phyloP scores from a whole-genome alignment of 2,797 vertebrate species.

The Hydrocynus forskahlii region DNA sequence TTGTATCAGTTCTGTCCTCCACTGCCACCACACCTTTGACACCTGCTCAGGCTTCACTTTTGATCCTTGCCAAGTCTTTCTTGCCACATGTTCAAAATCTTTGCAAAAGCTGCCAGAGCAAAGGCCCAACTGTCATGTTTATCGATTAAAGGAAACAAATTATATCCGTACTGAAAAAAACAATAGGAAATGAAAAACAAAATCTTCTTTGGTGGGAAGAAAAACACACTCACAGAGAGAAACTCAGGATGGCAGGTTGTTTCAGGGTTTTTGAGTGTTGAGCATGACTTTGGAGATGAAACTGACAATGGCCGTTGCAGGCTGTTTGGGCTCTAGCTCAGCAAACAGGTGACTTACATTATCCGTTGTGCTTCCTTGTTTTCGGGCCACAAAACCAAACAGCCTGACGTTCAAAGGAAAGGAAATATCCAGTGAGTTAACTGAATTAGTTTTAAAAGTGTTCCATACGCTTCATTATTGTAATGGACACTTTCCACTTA shows the following conservation, averaged over 20 bases:
- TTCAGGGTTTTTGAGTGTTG: slow-evolving; percentile 79
- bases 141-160: slow-evolving; percentile 26
- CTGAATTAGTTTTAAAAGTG: neutral
- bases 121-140: slow-evolving; percentile 38
- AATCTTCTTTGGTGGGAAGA: slow-evolving; percentile 34
- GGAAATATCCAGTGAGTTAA: slow-evolving; percentile 1
- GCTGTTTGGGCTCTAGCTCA: slow-evolving; percentile 91
- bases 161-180: slow-evolving; percentile 52
- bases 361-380: slow-evolving; percentile 98
- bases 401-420: slow-evolving; percentile 74
- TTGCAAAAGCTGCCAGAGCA: slow-evolving; percentile 64
- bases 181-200: slow-evolving; percentile 53
- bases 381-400: slow-evolving; percentile 95
- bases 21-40: slow-evolving; percentile 77
- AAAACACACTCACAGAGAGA: slow-evolving; percentile 54
- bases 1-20: slow-evolving; percentile 64
- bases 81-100: slow-evolving; percentile 64
- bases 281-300: slow-evolving; percentile 93
- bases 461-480: neutral
- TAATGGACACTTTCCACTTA: slow-evolving; percentile 69
- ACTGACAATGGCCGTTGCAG: slow-evolving; percentile 91
- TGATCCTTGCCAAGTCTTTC: slow-evolving; percentile 78
- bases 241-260: slow-evolving; percentile 50
- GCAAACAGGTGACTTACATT: slow-evolving; percentile 99
- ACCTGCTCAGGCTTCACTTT: slow-evolving; percentile 82